phyloP scores from a whole-genome alignment of 2,888 invertebrate species.

The Sthenelais limicola region DNA sequence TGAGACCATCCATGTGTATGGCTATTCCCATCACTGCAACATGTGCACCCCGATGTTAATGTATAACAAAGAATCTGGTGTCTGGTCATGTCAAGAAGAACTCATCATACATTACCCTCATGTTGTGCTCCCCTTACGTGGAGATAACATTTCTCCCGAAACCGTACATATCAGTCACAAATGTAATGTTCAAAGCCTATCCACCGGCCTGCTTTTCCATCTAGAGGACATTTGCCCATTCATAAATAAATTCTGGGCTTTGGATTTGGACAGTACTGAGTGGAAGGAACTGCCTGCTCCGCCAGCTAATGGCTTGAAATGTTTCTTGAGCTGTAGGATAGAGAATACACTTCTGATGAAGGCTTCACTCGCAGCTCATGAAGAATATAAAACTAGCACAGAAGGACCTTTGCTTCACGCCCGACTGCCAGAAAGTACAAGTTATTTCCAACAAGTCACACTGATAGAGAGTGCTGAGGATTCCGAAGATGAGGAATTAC shows the following conservation, averaged over 20 bases:
- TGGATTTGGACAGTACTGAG: conserved; percentile 17
- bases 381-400: not conserved
- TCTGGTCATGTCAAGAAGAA: conserved; percentile 3
- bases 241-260: conserved; percentile 17
- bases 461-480: too few relatives aligned
- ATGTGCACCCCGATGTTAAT: conserved; percentile 23
- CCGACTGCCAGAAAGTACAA: conserved; percentile 16
- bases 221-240: conserved; percentile 27
- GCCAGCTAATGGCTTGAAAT: conserved; percentile 8
- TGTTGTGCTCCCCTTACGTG: conserved; percentile 13
- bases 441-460: conserved; percentile 1
- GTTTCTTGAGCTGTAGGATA: conserved; percentile 4
- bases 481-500: too few relatives aligned
- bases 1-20: conserved; percentile 20
- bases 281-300: conserved; percentile 23
- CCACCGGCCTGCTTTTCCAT: conserved; percentile 20
- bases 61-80: conserved; percentile 1
- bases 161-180: conserved; percentile 28
- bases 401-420: conserved; percentile 10
- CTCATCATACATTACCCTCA: conserved; percentile 33
- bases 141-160: conserved; percentile 8
- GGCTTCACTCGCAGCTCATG: too few relatives aligned
- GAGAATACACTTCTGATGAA: not conserved
- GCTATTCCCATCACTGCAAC: conserved; percentile 33
- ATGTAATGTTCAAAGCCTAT: conserved; percentile 20